phyloP scores from a whole-genome alignment of 2,888 invertebrate genomes.

The Melanargia galathea region DNA sequence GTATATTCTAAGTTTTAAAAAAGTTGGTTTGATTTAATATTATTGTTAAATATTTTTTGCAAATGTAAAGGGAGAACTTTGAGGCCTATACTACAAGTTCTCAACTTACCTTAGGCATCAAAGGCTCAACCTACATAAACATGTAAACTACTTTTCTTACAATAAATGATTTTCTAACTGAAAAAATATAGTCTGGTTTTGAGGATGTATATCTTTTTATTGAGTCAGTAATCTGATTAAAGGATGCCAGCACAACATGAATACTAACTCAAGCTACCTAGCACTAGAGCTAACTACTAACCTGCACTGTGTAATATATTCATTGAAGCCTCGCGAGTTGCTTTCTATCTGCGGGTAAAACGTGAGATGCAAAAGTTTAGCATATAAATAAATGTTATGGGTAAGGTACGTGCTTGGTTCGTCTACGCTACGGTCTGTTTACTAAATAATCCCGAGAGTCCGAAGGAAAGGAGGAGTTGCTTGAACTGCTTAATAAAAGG shows the following conservation, averaged over 20 bases:
- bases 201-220: conserved; percentile 32
- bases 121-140: no score
- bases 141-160: no score
- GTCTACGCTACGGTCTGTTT: conserved; percentile 30
- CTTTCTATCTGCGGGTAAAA: conserved; percentile 49
- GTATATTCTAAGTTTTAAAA: no score
- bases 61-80: no score
- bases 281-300: conserved; percentile 46
- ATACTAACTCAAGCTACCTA: conserved; percentile 60
- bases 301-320: conserved; percentile 66
- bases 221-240: conserved; percentile 37
- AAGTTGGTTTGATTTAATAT: no score
- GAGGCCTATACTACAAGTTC: no score
- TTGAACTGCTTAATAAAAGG: neutral
- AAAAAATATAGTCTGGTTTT: conserved; percentile 7
- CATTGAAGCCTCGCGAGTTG: conserved; percentile 65
- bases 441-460: neutral
- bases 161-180: no score
- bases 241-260: conserved; percentile 48
- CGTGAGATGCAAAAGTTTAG: conserved; percentile 57
- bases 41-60: no score
- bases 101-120: no score
- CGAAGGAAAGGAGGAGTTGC: neutral
- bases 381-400: conserved; percentile 51
- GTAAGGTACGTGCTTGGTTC: conserved; percentile 37